phyloP scores from a whole-genome alignment of 1,140 invertebrate genomes.

The Sesamia nonagrioides region DNA sequence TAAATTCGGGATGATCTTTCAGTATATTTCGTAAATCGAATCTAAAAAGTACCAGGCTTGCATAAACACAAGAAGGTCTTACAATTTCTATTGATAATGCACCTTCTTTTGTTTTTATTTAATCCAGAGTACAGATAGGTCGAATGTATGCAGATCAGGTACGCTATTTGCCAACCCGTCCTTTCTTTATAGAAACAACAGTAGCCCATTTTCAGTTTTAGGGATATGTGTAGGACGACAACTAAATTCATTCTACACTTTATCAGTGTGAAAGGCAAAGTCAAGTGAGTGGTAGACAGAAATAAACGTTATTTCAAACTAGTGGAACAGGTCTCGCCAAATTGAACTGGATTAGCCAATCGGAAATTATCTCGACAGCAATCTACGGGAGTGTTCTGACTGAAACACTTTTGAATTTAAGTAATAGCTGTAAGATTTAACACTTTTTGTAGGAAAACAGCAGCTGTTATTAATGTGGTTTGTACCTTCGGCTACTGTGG shows the following conservation, averaged over 20 bases:
- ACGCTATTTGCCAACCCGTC: not conserved
- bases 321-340: conserved; percentile 23
- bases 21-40: no score
- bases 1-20: not conserved
- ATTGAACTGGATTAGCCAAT: conserved; percentile 45
- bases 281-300: conserved; percentile 9
- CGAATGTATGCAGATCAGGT: no score
- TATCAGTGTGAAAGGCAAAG: conserved; percentile 23
- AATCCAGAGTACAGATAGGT: no score
- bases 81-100: no score
- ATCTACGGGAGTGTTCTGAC: conserved; percentile 21
- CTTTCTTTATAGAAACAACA: not conserved
- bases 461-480: no score
- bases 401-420: conserved; percentile 1
- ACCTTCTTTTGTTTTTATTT: no score
- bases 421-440: no score
- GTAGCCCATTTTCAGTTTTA: not conserved
- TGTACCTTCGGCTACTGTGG: no score
- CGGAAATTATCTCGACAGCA: conserved; percentile 34
- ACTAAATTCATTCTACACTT: conserved; percentile 8
- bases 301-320: conserved; percentile 33
- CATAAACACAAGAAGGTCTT: not conserved
- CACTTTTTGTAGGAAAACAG: no score
- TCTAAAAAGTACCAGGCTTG: not conserved
- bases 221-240: conserved; percentile 1